Conservation (phyloP, 1,140 invertebrate genomes). For the Carcinoscorpius rotundicauda region DNA sequence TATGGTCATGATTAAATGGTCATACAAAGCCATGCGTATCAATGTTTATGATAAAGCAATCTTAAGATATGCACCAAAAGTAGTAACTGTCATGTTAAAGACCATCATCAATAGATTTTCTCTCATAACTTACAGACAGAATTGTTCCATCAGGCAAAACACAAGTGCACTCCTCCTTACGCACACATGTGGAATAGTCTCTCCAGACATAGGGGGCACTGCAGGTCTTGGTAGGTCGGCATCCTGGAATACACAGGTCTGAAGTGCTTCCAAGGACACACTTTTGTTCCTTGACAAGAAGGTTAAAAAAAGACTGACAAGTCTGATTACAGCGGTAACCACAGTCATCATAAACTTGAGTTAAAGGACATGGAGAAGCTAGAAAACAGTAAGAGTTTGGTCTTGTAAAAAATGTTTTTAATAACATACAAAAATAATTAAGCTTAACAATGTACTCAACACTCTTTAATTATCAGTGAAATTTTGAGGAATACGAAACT, state of each 20-base stretch:
- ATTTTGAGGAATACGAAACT: too few species aligned
- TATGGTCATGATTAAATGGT: too few species aligned
- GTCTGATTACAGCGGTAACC: conserved; percentile 46
- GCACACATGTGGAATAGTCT: conserved; percentile 53
- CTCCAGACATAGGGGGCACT: conserved; percentile 43
- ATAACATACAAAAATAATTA: too few species aligned
- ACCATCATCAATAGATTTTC: too few species aligned
- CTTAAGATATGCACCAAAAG: too few species aligned
- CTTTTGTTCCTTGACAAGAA: conserved; percentile 25
- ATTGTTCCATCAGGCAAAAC: background rate
- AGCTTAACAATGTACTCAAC: too few species aligned
- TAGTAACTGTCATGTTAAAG: too few species aligned
- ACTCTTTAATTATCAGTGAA: too few species aligned
- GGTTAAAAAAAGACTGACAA: conserved; percentile 40
- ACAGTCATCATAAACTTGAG: conserved; percentile 41
- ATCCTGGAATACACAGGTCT: conserved; percentile 38
- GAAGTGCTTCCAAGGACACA: conserved; percentile 30
- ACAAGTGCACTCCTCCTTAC: conserved; percentile 28
- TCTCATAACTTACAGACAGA: conserved; percentile 1
- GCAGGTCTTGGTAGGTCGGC: conserved; percentile 29
- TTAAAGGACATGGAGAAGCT: conserved; percentile 29
- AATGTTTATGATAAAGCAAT: too few species aligned
- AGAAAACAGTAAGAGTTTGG: too few species aligned
- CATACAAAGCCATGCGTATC: too few species aligned
- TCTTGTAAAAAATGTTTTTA: too few species aligned